Evolutionary conservation across 2,113 vertebrate genomes (phyloP).

Genomic region (Capreolus pygargus): DNA sequence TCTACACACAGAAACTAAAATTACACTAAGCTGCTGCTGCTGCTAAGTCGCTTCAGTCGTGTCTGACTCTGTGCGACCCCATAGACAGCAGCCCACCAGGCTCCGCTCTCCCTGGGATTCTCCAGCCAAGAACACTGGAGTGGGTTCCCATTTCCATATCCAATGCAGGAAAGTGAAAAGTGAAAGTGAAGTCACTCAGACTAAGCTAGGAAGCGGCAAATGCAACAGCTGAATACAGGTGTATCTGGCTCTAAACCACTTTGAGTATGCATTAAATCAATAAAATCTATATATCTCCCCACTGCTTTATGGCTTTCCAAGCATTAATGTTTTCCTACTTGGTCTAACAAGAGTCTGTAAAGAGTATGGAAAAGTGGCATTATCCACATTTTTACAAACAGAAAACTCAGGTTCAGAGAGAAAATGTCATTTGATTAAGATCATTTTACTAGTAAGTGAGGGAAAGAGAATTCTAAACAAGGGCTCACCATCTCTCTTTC

Average conservation of each 20-base stretch:
- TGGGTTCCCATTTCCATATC: too few relatives aligned
- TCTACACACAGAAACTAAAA: background rate
- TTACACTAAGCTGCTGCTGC: background rate
- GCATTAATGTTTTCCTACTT: background rate
- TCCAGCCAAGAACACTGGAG: too few relatives aligned
- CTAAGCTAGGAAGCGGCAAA: background rate
- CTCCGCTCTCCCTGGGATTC: too few relatives aligned
- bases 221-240: background rate
- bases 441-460: background rate
- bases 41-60: too few relatives aligned
- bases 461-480: background rate
- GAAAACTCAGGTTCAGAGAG: background rate
- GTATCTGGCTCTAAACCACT: background rate
- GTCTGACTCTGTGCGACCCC: too few relatives aligned
- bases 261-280: background rate
- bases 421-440: background rate
- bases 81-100: too few relatives aligned
- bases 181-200: background rate
- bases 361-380: background rate
- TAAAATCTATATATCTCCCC: background rate
- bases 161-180: too few relatives aligned
- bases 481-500: background rate
- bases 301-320: background rate
- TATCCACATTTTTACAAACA: background rate
- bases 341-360: background rate